These are phyloP conservation scores for Australoheros scitulus DNA, from an alignment of 2,113 vertebrate species.

Conservation along the genomic window DNA sequence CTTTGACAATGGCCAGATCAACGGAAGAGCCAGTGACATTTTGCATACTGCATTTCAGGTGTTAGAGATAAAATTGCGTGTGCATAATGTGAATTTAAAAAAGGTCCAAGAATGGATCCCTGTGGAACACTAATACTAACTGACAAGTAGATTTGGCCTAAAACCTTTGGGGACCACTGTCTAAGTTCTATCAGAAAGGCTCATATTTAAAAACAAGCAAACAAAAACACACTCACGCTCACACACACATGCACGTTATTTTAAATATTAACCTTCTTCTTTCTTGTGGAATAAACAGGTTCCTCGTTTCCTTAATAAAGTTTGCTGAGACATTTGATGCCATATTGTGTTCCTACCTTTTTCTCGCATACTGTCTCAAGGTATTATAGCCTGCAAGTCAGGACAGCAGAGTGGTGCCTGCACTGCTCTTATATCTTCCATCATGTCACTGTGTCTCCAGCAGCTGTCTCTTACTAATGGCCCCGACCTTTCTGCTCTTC, in stretches of 20 bases:
- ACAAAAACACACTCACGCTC: too few relatives aligned
- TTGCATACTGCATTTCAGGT: neutral
- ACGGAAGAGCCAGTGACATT: neutral
- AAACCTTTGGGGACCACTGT: neutral
- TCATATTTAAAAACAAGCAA: neutral
- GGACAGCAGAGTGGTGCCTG: neutral
- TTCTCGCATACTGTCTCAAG: neutral
- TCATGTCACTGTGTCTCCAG: conserved; percentile 57
- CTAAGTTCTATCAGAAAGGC: neutral
- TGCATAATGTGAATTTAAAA: neutral
- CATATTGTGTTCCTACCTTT: neutral
- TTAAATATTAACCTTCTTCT: neutral
- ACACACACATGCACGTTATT: neutral
- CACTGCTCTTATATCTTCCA: conserved; percentile 21
- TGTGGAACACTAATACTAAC: too few relatives aligned
- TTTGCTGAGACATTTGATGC: neutral
- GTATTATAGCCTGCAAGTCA: neutral
- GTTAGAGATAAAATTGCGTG: neutral
- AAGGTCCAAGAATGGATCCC: too few relatives aligned
- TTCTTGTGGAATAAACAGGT: too few relatives aligned
- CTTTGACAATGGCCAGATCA: too few relatives aligned
- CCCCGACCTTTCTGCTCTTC: conserved; percentile 54
- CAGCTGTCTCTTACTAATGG: conserved; percentile 63
- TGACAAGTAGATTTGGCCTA: too few relatives aligned
- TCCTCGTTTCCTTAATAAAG: neutral